These are phyloP conservation scores for Ditylenchus weischeri DNA, from an alignment of 2,888 invertebrate genomes.

Conservation along the genomic window DNA sequence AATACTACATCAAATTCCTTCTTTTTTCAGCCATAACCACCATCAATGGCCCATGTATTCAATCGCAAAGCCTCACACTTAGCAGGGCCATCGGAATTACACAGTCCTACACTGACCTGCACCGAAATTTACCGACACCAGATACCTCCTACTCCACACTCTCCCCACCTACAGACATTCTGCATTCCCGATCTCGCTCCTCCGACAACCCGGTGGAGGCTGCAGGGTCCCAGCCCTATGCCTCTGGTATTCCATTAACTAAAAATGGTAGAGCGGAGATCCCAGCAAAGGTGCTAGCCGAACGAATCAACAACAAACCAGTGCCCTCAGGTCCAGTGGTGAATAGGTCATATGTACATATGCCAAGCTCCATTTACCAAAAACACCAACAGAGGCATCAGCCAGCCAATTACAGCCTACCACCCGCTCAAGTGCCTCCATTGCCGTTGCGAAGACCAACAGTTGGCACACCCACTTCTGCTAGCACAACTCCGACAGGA, in stretches of 20 bases:
- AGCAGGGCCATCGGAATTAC: neutral
- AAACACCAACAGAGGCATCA: neutral
- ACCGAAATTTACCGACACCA: neutral
- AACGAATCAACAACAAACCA: no score
- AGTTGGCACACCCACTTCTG: neutral
- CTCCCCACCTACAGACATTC: neutral
- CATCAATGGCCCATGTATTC: no score
- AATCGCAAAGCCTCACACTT: neutral
- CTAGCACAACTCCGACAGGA: neutral
- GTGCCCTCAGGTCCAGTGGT: conserved; percentile 1
- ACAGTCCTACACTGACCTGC: conserved; percentile 8
- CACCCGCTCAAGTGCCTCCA: conserved; percentile 3
- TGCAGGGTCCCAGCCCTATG: no score
- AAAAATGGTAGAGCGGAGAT: no score
- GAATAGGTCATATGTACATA: conserved; percentile 1
- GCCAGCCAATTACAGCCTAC: neutral
- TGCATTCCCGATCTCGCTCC: neutral
- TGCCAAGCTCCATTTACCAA: neutral
- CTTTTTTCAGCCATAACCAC: no score
- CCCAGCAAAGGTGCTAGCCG: no score
- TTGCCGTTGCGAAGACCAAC: conserved; percentile 2
- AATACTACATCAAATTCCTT: no score
- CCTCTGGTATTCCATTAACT: no score
- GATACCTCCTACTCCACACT: neutral
- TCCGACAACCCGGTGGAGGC: neutral